Conservation (phyloP, 2,113 vertebrate genomes). For the Gnathonemus longibarbis region DNA sequence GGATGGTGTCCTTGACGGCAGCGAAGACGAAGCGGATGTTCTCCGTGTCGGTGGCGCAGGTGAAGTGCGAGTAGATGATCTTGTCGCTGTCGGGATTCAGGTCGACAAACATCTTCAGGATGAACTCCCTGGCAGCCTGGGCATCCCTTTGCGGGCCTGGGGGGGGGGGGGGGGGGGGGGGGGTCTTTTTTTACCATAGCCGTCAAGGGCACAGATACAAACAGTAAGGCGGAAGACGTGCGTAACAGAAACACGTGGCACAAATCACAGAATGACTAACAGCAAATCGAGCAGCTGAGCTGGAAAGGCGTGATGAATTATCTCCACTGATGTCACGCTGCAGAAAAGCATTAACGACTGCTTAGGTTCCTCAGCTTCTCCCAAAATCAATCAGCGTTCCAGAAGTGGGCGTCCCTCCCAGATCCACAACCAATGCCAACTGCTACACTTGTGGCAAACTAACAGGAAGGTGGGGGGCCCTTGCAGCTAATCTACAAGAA, state of each 20-base stretch:
- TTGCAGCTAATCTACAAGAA: neutral
- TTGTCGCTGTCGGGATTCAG: constrained; percentile 98
- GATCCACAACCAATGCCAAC: neutral
- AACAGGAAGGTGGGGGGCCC: neutral
- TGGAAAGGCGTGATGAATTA: neutral
- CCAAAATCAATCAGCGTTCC: neutral
- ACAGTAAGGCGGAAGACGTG: neutral
- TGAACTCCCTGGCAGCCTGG: constrained; percentile 92
- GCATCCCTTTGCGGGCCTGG: constrained; percentile 90
- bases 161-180: neutral
- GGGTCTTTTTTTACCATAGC: neutral
- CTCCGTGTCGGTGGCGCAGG: constrained; percentile 97
- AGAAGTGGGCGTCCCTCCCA: neutral
- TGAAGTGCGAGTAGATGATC: constrained; percentile 99
- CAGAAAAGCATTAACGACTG: neutral
- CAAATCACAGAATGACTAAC: neutral
- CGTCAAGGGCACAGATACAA: neutral
- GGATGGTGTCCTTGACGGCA: constrained; percentile 98
- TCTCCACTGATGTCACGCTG: neutral
- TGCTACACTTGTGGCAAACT: neutral
- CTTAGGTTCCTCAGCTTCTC: neutral
- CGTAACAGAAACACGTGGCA: neutral
- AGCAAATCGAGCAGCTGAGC: neutral
- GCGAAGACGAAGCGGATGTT: constrained; percentile 99
- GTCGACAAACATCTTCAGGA: constrained; percentile 99